phyloP scores from a whole-genome alignment of 2,888 invertebrate genomes.

The Rhingia campestris region DNA sequence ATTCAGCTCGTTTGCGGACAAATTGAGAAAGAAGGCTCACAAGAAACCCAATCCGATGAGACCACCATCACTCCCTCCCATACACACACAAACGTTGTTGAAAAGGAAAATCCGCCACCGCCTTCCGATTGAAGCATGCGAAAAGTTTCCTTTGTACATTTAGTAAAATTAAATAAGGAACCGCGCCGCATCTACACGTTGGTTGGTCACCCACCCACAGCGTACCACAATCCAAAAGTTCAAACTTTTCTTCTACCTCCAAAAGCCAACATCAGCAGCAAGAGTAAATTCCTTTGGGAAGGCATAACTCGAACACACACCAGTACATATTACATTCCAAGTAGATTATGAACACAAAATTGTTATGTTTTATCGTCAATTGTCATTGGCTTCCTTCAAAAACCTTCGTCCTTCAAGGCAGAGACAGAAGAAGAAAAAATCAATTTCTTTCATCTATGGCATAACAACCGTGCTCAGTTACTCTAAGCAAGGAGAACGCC shows the following conservation, averaged over 20 bases:
- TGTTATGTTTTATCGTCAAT: slow-evolving; percentile 38
- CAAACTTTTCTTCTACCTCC: neutral
- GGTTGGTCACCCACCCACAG: neutral
- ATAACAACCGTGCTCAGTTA: slow-evolving; percentile 23
- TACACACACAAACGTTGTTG: neutral
- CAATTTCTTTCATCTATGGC: slow-evolving; percentile 27
- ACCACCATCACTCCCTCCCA: neutral
- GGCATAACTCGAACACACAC: neutral
- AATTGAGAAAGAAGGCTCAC: slow-evolving; percentile 28
- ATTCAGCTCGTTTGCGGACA: slow-evolving; percentile 36
- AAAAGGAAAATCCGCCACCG: neutral
- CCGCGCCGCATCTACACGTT: slow-evolving; percentile 14
- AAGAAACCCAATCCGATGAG: slow-evolving; percentile 17
- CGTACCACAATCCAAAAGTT: neutral
- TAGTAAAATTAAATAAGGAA: slow-evolving; percentile 41
- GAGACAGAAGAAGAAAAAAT: neutral
- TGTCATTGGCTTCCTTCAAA: slow-evolving; percentile 25
- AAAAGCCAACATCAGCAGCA: neutral
- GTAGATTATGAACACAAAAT: slow-evolving; percentile 39
- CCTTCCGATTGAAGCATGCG: neutral
- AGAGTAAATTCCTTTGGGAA: slow-evolving; percentile 1
- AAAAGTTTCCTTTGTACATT: slow-evolving; percentile 29
- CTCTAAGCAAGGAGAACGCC: slow-evolving; percentile 7
- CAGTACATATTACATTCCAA: slow-evolving; percentile 27
- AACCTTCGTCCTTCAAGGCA: neutral